Percentiles rank a stretch among this genome's conserved stretches.
These are phyloP conservation scores for Todiramphus chloris DNA, from an alignment of 2,113 vertebrate species.

Conservation along the genomic window DNA sequence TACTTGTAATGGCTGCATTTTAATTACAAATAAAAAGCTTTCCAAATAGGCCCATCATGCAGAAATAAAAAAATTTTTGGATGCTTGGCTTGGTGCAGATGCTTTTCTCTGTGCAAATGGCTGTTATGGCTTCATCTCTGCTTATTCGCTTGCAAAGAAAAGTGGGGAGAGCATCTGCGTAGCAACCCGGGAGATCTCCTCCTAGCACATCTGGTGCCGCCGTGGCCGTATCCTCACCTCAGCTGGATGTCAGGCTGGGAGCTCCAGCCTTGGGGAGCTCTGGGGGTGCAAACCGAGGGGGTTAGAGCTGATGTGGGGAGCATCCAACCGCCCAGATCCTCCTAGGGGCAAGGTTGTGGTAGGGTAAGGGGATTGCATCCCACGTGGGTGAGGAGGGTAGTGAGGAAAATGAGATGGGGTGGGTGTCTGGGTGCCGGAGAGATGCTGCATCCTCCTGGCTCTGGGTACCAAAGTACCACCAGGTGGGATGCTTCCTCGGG, in stretches of 20 bases:
- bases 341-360: background rate
- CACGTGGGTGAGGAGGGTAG: background rate
- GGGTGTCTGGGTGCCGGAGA: background rate
- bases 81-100: conserved; percentile 40
- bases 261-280: background rate
- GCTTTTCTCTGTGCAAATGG: conserved; percentile 8
- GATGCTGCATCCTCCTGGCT: background rate
- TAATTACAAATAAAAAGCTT: conserved; percentile 19
- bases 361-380: background rate
- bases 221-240: fast-evolving
- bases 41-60: background rate
- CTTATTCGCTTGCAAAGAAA: background rate
- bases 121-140: background rate
- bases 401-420: background rate
- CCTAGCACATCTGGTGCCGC: background rate
- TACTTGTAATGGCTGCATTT: background rate
- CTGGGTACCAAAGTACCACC: background rate
- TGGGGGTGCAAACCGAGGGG: background rate
- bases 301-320: background rate
- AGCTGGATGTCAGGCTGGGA: background rate
- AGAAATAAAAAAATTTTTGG: conserved; percentile 1
- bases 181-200: background rate
- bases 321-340: fast-evolving
- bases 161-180: background rate
- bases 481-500: fast-evolving